Conservation (phyloP, 2,113 vertebrate genomes). For the Syngnathus floridae region DNA sequence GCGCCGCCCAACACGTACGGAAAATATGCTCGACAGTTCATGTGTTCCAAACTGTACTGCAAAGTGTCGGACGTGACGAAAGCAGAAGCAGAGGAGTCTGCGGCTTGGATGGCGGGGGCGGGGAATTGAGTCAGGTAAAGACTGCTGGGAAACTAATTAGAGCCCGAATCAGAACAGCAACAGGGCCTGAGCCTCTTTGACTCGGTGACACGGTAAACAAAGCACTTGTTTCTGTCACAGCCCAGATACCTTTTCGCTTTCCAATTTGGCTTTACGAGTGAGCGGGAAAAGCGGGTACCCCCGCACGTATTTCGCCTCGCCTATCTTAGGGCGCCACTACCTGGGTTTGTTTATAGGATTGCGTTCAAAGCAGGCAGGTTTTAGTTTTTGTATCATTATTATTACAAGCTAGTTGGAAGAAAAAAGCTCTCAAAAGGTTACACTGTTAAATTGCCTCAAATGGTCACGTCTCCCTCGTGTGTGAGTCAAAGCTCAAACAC, state of each 20-base stretch:
- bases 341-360: slow-evolving; percentile 19
- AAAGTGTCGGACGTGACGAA: slow-evolving; percentile 8
- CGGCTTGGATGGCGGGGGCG: slow-evolving; percentile 2
- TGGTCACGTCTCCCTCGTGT: slow-evolving; percentile 29
- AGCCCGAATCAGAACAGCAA: slow-evolving; percentile 49
- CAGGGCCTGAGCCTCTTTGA: slow-evolving; percentile 51
- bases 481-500: slow-evolving; percentile 45
- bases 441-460: background rate
- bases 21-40: background rate
- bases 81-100: no score
- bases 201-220: slow-evolving; percentile 58
- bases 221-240: slow-evolving; percentile 56
- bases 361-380: background rate
- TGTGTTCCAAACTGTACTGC: slow-evolving; percentile 11
- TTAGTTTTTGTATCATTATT: background rate
- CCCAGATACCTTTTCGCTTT: slow-evolving; percentile 61
- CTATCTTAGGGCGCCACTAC: slow-evolving; percentile 20
- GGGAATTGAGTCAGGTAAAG: slow-evolving; percentile 45
- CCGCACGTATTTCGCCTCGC: slow-evolving; percentile 38
- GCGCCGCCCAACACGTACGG: background rate
- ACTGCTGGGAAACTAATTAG: slow-evolving; percentile 60
- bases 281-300: slow-evolving; percentile 9
- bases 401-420: background rate
- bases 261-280: slow-evolving; percentile 23
- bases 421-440: background rate